Conservation (phyloP, 1,140 invertebrate species). For the Chlorops oryzae region DNA sequence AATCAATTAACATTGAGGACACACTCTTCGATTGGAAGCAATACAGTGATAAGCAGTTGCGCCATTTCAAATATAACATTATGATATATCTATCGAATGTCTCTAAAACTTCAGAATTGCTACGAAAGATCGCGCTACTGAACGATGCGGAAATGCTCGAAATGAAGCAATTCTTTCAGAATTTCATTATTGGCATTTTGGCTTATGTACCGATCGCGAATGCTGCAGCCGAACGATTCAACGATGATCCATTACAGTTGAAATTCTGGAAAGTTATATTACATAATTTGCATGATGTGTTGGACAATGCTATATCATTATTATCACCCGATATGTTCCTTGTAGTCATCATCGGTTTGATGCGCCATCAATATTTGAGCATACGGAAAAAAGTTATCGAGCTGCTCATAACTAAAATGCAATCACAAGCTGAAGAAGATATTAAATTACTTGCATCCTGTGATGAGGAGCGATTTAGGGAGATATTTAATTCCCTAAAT, state of each 20-base stretch:
- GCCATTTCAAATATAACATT: conserved; percentile 74
- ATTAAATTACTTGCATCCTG: no score
- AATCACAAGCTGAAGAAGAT: no score
- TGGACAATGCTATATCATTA: conserved; percentile 70
- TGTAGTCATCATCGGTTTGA: conserved; percentile 62
- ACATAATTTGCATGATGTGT: conserved; percentile 68
- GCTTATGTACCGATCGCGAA: conserved; percentile 62
- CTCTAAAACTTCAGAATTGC: conserved; percentile 60
- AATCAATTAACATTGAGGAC: conserved; percentile 41
- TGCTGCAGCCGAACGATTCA: conserved; percentile 44
- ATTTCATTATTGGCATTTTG: conserved; percentile 62
- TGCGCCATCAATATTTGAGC: conserved; percentile 60
- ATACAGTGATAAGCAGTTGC: conserved; percentile 65
- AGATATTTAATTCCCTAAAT: conserved; percentile 58
- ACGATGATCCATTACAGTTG: conserved; percentile 47
- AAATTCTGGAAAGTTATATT: conserved; percentile 78
- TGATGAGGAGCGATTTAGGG: conserved; percentile 50
- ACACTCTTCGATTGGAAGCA: conserved; percentile 62
- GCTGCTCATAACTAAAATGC: conserved; percentile 71
- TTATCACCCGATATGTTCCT: conserved; percentile 72
- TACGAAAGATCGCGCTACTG: conserved; percentile 56
- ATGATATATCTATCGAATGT: conserved; percentile 64
- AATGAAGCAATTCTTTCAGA: conserved; percentile 59
- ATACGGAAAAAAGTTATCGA: conserved; percentile 78
- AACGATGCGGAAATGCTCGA: conserved; percentile 44